Percentiles rank a stretch among this genome's conserved stretches.
Evolutionary conservation across 2,113 vertebrate genomes (phyloP).

Genomic region (Ailurus styani): DNA sequence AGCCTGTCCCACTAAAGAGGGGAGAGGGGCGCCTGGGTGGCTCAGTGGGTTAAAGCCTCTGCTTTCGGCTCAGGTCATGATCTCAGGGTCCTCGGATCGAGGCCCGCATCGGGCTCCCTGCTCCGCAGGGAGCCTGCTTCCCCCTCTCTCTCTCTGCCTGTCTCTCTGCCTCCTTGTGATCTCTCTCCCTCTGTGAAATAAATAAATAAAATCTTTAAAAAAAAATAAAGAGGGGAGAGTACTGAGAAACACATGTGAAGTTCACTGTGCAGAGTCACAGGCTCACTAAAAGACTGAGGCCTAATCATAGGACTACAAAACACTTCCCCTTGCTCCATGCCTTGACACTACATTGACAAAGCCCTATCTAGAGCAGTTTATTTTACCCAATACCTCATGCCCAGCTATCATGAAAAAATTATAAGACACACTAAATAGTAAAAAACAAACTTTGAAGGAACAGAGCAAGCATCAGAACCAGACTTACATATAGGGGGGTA

Average conservation of each 20-base stretch:
- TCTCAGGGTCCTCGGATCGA: too few species aligned
- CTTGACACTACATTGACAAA: neutral
- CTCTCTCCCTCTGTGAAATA: too few species aligned
- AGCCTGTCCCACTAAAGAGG: neutral
- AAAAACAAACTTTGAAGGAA: neutral
- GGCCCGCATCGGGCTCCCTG: too few species aligned
- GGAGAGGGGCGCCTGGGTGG: too few species aligned
- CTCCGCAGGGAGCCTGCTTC: too few species aligned
- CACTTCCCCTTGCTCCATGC: neutral
- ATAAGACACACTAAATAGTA: neutral
- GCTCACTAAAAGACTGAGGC: neutral
- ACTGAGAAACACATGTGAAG: neutral
- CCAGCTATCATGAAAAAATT: neutral
- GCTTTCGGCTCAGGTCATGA: too few species aligned
- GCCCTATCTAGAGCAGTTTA: neutral
- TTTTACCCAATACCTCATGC: neutral
- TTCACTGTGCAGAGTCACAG: neutral
- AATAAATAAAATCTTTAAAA: too few species aligned
- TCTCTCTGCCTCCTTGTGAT: too few species aligned
- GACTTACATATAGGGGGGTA: neutral
- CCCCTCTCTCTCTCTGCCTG: too few species aligned
- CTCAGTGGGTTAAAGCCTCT: too few species aligned
- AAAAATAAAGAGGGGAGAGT: neutral
- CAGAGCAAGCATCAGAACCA: neutral
- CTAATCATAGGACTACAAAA: neutral